Evolutionary conservation across 2,797 vertebrate genomes (phyloP), one percentile per base, ranked within the genome.

Genomic region (Characodon lateralis): DNA sequence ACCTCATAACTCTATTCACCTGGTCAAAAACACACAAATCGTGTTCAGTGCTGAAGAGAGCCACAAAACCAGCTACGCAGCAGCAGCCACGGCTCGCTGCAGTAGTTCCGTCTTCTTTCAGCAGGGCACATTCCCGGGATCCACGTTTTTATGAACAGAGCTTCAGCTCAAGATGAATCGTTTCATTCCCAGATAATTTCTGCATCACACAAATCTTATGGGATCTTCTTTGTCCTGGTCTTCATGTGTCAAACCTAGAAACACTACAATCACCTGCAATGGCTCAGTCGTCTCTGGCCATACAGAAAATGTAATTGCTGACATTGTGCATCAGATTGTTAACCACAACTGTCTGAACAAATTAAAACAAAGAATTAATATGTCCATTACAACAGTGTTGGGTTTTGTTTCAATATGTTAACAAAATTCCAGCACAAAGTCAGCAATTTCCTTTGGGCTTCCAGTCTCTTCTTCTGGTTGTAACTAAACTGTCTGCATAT

Each of bases 391-490:
- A 55, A 55, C 48, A 20, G n/a, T 4, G 4, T 71, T 3, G 13
- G 71, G 31, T 78, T 48, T 55, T 18, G 50, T 1, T 83, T 43
- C 20, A 18, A 28, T 5, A 28, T 85, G 89, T 87, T 89, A 88
- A 90, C 53, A 76, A 87, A 79, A 76, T 87, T 83, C 84, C 78
- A 87, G 82, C 94, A 96, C 96, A 97, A 94, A 94, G 95, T 88
- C 97, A 97, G 96, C 96, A 97, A 97, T 95, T 95, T 82, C 94
- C 93, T 95, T 95, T 92, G 96, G 95, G 94, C 96, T 98, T 98
- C 98, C 98, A 99, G 98, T 99, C 98, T 98, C 98, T 97, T 96
- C 76, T 93, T 90, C 81, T 92, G 89, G 87, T 93, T 86, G 87
- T 91, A 91, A 82, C 90, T 91, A 85, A 55, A 88, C 78, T 83